Percentiles rank a stretch among this genome's conserved stretches.
These are phyloP conservation scores for Tringa solitaria DNA, from an alignment of 2,113 vertebrate species.

Conservation along the genomic window DNA sequence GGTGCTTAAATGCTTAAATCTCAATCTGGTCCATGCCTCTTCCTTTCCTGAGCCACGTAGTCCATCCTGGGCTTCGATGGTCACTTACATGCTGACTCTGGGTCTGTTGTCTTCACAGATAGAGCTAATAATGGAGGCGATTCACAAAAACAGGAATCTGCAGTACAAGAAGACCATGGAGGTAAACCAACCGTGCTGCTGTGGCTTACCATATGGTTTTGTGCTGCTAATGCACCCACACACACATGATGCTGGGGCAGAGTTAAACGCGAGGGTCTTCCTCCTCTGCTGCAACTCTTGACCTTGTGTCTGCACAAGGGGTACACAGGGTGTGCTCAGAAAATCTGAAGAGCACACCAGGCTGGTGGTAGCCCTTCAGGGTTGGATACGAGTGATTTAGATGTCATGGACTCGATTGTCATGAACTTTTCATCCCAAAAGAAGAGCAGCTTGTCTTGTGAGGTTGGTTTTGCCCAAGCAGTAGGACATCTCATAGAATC, in stretches of 20 bases:
- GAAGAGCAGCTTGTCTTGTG: not conserved
- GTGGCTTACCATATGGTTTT: not conserved
- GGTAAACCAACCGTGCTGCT: slow-evolving; percentile 70
- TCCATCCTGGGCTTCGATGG: not conserved
- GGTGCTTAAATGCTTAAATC: not conserved
- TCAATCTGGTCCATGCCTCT: not conserved
- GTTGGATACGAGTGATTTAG: not conserved
- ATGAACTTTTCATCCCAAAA: not conserved
- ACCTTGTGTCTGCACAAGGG: rapidly evolving
- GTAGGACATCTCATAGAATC: too few species aligned
- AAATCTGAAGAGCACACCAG: rapidly evolving
- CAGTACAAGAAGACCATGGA: slow-evolving; percentile 96
- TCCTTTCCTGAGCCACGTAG: not conserved
- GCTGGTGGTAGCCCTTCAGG: not conserved
- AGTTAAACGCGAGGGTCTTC: not conserved
- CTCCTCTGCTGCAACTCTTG: not conserved
- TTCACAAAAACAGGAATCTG: slow-evolving; percentile 88
- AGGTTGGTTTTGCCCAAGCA: not conserved
- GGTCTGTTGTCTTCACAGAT: slow-evolving; percentile 74
- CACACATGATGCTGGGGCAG: rapidly evolving
- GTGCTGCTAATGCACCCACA: not conserved
- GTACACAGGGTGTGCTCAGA: not conserved
- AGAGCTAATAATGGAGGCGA: slow-evolving; percentile 86
- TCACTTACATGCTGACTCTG: not conserved
- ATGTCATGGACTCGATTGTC: rapidly evolving